Evolutionary conservation across 2,113 vertebrate species (phyloP), one percentile per base, ranked within the genome.

Genomic region (Hassar affinis): DNA sequence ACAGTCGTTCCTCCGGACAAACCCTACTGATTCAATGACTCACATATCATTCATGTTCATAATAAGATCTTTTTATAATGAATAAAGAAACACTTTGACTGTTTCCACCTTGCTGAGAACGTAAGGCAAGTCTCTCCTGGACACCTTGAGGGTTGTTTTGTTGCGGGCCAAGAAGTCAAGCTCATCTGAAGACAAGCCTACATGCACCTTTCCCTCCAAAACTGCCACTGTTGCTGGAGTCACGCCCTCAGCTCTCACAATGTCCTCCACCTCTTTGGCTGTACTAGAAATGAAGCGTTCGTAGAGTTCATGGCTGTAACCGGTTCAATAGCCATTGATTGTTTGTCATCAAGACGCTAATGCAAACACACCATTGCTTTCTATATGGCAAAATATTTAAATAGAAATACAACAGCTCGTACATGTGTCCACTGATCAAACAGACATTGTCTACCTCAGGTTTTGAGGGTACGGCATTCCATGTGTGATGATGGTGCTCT

Each of bases 401-500:
- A 49, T 27, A 27, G 69, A 49, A 74, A 27, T 18, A 27, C 25
- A 74, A 27, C 45, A 49, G 25, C 2, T 25, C 12, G 42, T 49
- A 8, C 7, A 11, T 35, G 6, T 33, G 11, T 42, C 12, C 38
- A 57, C 30, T 51, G 33, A 85, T 9, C 15, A 27, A 77, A 51
- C 20, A 3, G 51, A 15, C 6, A 42, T 57, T 27, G 33, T 52
- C n/a, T 86, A 98, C 97, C 95, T 97, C 86, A 97, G 84, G 90
- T 97, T 98, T 56, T 95, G 91, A 81, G 97, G 97, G 88, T 96
- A 96, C 14, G 95, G 94, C 95, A 98, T 96, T 89, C 97, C 97
- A 6, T 97, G 96, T 30, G 97, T 97, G 87, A 98, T 94, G 64
- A 98, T 96, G 1, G 96, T 95, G 86, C 96, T 97, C 90, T 98